A percentile compares a stretch with the other conserved stretches of the same genome.
Conservation (phyloP, 2,888 invertebrate species). For the Nymphalis c-album region DNA sequence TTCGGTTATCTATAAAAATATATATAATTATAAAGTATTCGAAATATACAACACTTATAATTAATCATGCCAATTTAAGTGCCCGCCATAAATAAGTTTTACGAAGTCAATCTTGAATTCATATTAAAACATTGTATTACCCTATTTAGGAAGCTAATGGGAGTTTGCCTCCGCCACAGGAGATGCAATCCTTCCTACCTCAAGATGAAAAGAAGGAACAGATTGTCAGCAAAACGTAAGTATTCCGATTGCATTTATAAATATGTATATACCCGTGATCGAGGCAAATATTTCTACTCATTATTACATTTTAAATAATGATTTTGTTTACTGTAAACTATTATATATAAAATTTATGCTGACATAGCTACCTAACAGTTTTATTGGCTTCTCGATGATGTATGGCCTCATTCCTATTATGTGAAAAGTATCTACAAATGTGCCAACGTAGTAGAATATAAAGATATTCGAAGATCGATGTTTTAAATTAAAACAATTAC, state of each 20-base stretch:
- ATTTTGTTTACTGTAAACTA: not conserved
- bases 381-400: constrained; percentile 30
- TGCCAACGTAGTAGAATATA: not conserved
- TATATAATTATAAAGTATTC: too few species aligned
- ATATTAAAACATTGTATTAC: constrained; percentile 7
- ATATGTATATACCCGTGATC: not conserved
- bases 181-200: constrained; percentile 90
- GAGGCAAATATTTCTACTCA: not conserved
- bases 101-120: too few species aligned
- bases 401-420: constrained; percentile 34
- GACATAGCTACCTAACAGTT: constrained; percentile 14
- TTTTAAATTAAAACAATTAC: not conserved
- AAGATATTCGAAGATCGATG: not conserved
- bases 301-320: not conserved
- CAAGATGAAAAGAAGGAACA: constrained; percentile 84
- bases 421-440: constrained; percentile 18
- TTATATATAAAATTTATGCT: constrained; percentile 2
- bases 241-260: constrained; percentile 24
- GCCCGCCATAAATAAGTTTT: too few species aligned
- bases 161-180: constrained; percentile 80
- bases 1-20: too few species aligned
- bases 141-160: constrained; percentile 68
- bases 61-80: too few species aligned
- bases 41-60: too few species aligned
- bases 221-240: constrained; percentile 77